Evolutionary conservation across 2,113 vertebrate species (phyloP).

Genomic region (Chaenocephalus aceratus): DNA sequence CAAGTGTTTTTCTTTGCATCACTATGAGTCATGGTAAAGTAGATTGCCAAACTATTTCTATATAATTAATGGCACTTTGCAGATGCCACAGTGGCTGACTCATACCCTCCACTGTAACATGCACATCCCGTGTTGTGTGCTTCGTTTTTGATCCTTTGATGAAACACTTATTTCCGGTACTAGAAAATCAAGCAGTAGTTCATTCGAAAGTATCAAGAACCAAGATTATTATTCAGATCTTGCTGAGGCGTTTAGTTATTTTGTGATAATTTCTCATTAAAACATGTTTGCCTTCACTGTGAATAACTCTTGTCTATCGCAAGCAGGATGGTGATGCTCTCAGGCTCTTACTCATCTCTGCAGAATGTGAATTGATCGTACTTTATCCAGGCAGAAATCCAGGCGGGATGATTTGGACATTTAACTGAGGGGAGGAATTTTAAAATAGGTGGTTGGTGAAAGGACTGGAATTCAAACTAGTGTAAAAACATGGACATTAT

Average conservation of each 20-base stretch:
- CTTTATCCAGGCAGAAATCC: slow-evolving; percentile 54
- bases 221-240: slow-evolving; percentile 44
- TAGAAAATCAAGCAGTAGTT: slow-evolving; percentile 27
- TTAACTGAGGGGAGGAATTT: slow-evolving; percentile 14
- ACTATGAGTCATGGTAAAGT: slow-evolving; percentile 43
- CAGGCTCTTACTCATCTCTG: slow-evolving; percentile 49
- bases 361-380: slow-evolving; percentile 59
- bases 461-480: neutral
- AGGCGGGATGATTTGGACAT: slow-evolving; percentile 29
- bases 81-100: slow-evolving; percentile 51
- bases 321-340: slow-evolving; percentile 31
- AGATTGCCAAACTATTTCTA: slow-evolving; percentile 40
- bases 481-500: neutral
- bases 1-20: neutral
- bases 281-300: slow-evolving; percentile 48
- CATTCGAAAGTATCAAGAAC: slow-evolving; percentile 40
- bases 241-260: slow-evolving; percentile 37
- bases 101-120: slow-evolving; percentile 20
- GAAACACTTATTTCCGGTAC: slow-evolving; percentile 26
- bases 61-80: slow-evolving; percentile 43
- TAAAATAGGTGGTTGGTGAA: slow-evolving; percentile 3
- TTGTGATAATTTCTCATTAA: slow-evolving; percentile 54
- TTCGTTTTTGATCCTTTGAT: slow-evolving; percentile 37
- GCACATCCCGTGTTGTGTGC: slow-evolving; percentile 47
- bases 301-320: slow-evolving; percentile 58